Evolutionary conservation across 1,140 invertebrate genomes (phyloP).

Genomic region (Gonatopus flavifemur): DNA sequence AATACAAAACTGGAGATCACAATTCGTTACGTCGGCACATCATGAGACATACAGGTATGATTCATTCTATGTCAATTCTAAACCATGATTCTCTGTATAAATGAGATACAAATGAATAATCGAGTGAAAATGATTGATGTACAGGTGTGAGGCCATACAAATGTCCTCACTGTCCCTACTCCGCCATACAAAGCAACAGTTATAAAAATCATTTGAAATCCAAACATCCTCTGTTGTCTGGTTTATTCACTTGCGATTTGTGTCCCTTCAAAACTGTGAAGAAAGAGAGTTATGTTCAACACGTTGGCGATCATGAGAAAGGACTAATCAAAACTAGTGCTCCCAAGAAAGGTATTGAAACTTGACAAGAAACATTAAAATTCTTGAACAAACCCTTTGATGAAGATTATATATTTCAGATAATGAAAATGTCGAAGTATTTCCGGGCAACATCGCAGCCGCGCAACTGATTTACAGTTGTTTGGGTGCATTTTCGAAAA

Average conservation of each 20-base stretch:
- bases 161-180: conserved; percentile 71
- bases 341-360: conserved; percentile 36
- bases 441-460: conserved; percentile 58
- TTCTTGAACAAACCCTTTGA: not conserved
- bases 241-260: conserved; percentile 61
- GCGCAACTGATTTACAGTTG: conserved; percentile 62
- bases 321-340: conserved; percentile 49
- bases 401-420: conserved; percentile 19
- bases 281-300: conserved; percentile 60
- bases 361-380: not conserved
- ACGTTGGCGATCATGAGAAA: conserved; percentile 62
- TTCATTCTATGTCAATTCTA: too few species aligned
- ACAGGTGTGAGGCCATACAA: conserved; percentile 63
- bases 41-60: conserved; percentile 72
- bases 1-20: conserved; percentile 72
- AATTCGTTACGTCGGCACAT: conserved; percentile 73
- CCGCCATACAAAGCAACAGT: conserved; percentile 68
- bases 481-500: conserved; percentile 55
- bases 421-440: conserved; percentile 48
- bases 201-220: conserved; percentile 68
- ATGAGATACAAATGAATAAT: not conserved
- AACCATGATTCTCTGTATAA: not conserved
- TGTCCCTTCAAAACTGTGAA: conserved; percentile 67
- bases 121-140: conserved; percentile 1
- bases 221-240: conserved; percentile 64